These are phyloP conservation scores for Strongylocentrotus purpuratus DNA, from an alignment of 35 echinoderm and acorn worm genomes.

Conservation along the genomic window DNA sequence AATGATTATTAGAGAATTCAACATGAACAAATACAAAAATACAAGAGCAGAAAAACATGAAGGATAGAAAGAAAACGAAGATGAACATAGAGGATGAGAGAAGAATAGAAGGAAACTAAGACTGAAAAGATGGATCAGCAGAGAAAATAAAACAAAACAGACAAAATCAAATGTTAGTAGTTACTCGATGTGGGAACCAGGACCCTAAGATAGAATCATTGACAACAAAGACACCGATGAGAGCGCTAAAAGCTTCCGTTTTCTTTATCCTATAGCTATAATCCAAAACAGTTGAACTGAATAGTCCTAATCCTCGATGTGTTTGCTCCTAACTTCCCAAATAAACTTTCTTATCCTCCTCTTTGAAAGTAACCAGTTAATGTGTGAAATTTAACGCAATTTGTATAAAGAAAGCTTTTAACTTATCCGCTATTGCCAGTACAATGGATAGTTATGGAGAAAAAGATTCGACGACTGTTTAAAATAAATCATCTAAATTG, in stretches of 20 bases:
- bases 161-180: too few relatives aligned
- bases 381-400: not conserved
- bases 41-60: too few relatives aligned
- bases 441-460: not conserved
- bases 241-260: not conserved
- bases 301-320: not conserved
- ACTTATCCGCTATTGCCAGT: not conserved
- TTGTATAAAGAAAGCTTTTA: constrained; percentile 4
- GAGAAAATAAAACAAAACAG: too few relatives aligned
- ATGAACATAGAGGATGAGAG: too few relatives aligned
- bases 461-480: not conserved
- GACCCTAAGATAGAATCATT: not conserved
- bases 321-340: not conserved
- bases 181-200: too few relatives aligned
- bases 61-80: too few relatives aligned
- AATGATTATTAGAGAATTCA: too few relatives aligned
- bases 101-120: too few relatives aligned
- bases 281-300: not conserved
- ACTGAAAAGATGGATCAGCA: too few relatives aligned
- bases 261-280: not conserved
- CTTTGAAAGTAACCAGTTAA: not conserved
- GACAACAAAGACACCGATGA: not conserved
- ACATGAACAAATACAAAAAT: too few relatives aligned
- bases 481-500: not conserved
- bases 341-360: not conserved